Percentiles rank a stretch among this genome's conserved stretches.
Evolutionary conservation across 30 jellyfish, hydroid and myxozoan genomes (phyloP).

Genomic region (Cassiopea andromeda): DNA sequence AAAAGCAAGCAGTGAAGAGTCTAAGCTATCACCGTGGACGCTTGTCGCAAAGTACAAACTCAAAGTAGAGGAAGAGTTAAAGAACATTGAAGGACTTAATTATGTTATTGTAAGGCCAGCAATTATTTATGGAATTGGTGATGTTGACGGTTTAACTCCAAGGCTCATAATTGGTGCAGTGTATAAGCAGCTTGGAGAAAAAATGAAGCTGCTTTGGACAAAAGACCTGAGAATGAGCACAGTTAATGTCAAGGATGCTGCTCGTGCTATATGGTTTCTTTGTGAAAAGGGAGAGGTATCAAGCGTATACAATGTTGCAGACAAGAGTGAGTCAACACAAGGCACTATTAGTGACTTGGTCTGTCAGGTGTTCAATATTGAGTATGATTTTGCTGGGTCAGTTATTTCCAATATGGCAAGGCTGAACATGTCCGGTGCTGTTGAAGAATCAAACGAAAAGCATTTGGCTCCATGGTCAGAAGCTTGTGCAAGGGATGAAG

Average conservation of each 20-base stretch:
- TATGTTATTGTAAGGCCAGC: conserved; percentile 86
- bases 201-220: conserved; percentile 97
- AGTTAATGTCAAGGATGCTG: conserved; percentile 92
- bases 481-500: conserved; percentile 82
- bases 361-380: conserved; percentile 81
- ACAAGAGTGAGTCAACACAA: conserved; percentile 84
- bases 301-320: conserved; percentile 83
- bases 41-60: conserved; percentile 79
- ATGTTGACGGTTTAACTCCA: conserved; percentile 85
- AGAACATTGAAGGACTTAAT: conserved; percentile 79
- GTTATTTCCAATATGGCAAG: conserved; percentile 90
- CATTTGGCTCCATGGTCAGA: conserved; percentile 98
- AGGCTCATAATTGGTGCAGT: conserved; percentile 93
- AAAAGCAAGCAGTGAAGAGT: conserved; percentile 82
- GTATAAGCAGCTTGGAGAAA: conserved; percentile 90
- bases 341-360: conserved; percentile 89
- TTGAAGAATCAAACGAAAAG: conserved; percentile 92
- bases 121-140: conserved; percentile 91
- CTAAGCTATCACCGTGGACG: conserved; percentile 94
- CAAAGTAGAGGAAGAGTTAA: conserved; percentile 75
- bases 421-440: conserved; percentile 85
- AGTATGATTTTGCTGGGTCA: conserved; percentile 89
- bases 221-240: conserved; percentile 91
- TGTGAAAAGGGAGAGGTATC: conserved; percentile 78
- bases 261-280: conserved; percentile 87